These are phyloP conservation scores for Cercopithecus mona DNA, from an alignment of 2,113 vertebrate species.

Conservation along the genomic window DNA sequence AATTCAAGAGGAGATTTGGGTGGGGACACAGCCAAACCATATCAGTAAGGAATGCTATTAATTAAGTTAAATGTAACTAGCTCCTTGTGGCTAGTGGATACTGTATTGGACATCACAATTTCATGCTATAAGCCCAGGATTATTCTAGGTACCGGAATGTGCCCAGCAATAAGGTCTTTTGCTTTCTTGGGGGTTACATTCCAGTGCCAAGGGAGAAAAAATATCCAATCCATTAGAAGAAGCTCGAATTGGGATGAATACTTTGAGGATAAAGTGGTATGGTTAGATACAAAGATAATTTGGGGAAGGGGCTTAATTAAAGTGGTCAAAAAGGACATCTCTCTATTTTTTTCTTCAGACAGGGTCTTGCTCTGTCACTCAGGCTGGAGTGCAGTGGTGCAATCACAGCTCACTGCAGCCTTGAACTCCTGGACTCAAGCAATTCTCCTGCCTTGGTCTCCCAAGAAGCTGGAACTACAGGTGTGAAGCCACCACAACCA, in stretches of 20 bases:
- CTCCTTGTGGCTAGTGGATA: background rate
- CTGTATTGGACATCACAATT: rapidly evolving
- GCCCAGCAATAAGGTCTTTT: background rate
- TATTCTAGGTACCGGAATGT: background rate
- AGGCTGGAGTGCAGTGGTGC: too few relatives aligned
- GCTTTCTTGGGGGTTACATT: background rate
- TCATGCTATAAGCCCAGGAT: background rate
- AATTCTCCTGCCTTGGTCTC: too few relatives aligned
- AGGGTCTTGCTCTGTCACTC: too few relatives aligned
- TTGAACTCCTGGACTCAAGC: too few relatives aligned
- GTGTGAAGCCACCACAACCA: too few relatives aligned
- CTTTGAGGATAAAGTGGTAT: background rate
- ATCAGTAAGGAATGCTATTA: background rate
- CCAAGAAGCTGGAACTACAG: too few relatives aligned
- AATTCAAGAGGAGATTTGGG: too few relatives aligned
- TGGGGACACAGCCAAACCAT: too few relatives aligned
- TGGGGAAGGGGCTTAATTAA: background rate
- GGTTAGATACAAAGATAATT: background rate
- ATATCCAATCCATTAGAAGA: background rate
- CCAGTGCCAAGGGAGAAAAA: background rate
- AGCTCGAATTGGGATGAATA: background rate
- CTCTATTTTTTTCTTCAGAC: background rate
- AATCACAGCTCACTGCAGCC: too few relatives aligned
- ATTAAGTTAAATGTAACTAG: background rate
- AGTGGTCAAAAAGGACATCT: background rate